Evolutionary conservation across 2,113 vertebrate species (phyloP), one percentile per base, ranked within the genome.

Genomic region (Ceyx cyanopectus): DNA sequence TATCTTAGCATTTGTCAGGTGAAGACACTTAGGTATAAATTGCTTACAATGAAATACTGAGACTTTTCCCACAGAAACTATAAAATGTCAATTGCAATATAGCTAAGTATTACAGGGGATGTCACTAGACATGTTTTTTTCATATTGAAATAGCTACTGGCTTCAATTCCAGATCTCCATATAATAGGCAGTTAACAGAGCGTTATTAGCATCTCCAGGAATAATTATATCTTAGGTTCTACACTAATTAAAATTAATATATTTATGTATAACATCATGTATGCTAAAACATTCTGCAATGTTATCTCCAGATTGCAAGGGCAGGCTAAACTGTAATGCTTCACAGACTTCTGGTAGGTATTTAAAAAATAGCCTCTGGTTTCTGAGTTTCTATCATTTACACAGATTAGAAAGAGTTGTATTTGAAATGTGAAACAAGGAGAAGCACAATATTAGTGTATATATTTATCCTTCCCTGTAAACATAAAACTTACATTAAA

Each of bases 241-340:
- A 21, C 29, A 27, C 32, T 60, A 62, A 69, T 0, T 0, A 75
- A 11, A 83, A 70, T 29, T 73, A 94, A 56, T 4, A 9, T 32
- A 53, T 72, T 87, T 78, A 82, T 54, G 9, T 16, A 60, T 21
- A 81, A 79, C 21, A 20, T 80, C 50, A 32, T 26, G 56, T 86
- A 74, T 90, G 70, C 54, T 93, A 68, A 81, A 81, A 73, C 2
- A 8, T 19, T 62, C 40, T 92, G 61, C 92, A 94, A 89, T 94
- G 87, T 95, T 90, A 79, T 68, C 93, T 92, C 90, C 95, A 95
- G 85, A 96, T 89, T 95, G 83, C 75, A 88, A 89, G 18, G 51
- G 69, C 80, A 89, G 30, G 37, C 20, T 48, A 62, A 12, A 30
- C 60, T 84, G 57, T 56, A 77, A 73, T 84, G 76, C 26, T 73